These are phyloP conservation scores for Dolomedes plantarius DNA, from an alignment of 2,888 invertebrate genomes.

Conservation along the genomic window DNA sequence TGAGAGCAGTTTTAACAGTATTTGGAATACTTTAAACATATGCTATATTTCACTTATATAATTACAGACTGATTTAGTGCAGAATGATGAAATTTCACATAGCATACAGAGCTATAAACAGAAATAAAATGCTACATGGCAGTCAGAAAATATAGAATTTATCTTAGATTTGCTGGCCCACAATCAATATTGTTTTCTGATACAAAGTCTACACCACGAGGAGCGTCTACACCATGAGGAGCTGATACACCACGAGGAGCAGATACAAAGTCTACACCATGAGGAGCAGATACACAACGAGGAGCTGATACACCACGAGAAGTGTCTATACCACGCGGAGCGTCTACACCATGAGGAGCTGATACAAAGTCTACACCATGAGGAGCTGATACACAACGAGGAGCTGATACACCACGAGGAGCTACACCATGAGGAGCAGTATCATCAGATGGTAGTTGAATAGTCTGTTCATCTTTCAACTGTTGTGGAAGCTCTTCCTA, in stretches of 20 bases:
- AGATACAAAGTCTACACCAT: too few species aligned
- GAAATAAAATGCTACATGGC: not conserved
- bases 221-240: not conserved
- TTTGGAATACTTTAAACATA: not conserved
- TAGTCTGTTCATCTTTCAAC: not conserved
- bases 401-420: too few species aligned
- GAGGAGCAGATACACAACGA: too few species aligned
- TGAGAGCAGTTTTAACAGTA: not conserved
- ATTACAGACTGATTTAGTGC: not conserved
- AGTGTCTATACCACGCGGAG: too few species aligned
- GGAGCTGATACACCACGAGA: too few species aligned
- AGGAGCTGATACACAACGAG: too few species aligned
- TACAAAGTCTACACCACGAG: not conserved
- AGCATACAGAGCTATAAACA: not conserved
- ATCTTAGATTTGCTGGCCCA: not conserved
- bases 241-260: not conserved
- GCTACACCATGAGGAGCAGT: not conserved
- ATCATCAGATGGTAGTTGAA: not conserved
- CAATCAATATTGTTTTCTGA: not conserved
- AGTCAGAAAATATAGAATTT: not conserved
- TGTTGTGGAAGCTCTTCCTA: constrained; percentile 1
- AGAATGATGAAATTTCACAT: not conserved
- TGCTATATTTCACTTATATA: not conserved
- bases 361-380: too few species aligned
- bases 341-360: too few species aligned